Evolutionary conservation across 1,140 invertebrate genomes (phyloP).

Genomic region (Drosophila jambulina): DNA sequence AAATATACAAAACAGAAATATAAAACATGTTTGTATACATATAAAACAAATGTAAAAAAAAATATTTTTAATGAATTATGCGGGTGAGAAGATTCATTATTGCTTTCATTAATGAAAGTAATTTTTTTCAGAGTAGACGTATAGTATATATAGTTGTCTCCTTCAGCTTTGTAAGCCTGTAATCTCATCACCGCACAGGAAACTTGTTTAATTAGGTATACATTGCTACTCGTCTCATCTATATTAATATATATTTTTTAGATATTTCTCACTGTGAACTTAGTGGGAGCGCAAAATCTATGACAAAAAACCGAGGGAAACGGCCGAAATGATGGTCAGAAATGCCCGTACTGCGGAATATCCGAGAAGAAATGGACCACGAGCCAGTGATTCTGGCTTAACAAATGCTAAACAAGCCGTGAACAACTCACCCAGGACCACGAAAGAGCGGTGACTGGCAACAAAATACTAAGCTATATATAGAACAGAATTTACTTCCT

Average conservation of each 20-base stretch:
- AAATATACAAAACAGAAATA: no score
- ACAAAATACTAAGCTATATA: slow-evolving; percentile 30
- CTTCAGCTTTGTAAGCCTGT: no score
- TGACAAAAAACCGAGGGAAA: slow-evolving; percentile 36
- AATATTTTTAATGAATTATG: no score
- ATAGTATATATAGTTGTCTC: no score
- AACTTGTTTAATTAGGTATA: no score
- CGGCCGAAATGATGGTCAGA: slow-evolving; percentile 27
- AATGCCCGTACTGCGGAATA: slow-evolving; percentile 2
- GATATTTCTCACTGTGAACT: slow-evolving; percentile 19
- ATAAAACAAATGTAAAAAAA: no score
- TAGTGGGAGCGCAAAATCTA: slow-evolving; percentile 57
- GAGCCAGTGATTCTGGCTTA: slow-evolving; percentile 57
- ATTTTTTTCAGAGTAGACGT: no score
- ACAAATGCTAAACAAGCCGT: slow-evolving; percentile 64
- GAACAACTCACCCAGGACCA: slow-evolving; percentile 33
- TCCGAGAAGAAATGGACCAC: slow-evolving; percentile 32
- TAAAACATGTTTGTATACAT: no score
- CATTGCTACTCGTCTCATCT: no score
- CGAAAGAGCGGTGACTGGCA: slow-evolving; percentile 35
- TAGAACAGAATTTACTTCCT: slow-evolving; percentile 23
- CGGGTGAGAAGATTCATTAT: no score
- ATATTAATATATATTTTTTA: neutral
- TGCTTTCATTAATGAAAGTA: no score
- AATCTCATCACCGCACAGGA: no score